Evolutionary conservation across 1,140 invertebrate species (phyloP).

Genomic region (Euura saliciscinereae): DNA sequence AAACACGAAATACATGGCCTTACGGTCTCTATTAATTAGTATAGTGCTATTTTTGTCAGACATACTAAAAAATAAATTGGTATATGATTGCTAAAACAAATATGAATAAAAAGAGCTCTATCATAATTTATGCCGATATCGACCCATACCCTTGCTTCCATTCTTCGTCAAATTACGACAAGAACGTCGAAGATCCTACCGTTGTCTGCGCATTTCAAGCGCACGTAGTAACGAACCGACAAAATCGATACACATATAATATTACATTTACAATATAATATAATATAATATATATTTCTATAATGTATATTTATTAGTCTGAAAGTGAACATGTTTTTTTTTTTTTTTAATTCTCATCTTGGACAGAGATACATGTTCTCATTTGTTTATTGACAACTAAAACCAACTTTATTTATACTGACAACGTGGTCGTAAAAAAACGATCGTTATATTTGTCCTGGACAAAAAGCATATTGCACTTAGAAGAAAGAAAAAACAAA

Average conservation of each 20-base stretch:
- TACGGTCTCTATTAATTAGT: constrained; percentile 39
- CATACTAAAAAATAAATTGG: constrained; percentile 1
- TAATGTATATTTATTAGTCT: neutral
- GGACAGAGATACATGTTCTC: neutral
- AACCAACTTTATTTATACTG: neutral
- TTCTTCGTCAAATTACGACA: neutral
- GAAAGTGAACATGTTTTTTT: constrained; percentile 3
- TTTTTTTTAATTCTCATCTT: neutral
- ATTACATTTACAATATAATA: no score
- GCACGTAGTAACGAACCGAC: no score
- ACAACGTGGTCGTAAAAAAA: neutral
- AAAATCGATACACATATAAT: no score
- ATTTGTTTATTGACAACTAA: no score
- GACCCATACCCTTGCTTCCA: neutral
- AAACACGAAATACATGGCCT: constrained; percentile 53
- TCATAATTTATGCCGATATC: neutral
- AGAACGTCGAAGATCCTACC: neutral
- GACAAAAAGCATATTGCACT: constrained; percentile 5
- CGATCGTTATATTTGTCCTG: neutral
- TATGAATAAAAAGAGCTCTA: neutral
- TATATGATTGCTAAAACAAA: neutral
- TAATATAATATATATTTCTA: neutral
- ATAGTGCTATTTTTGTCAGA: constrained; percentile 20
- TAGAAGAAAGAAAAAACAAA: neutral
- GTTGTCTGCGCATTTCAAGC: no score